Conservation (phyloP, 2,113 vertebrate species). For the Gobiocypris rarus region DNA sequence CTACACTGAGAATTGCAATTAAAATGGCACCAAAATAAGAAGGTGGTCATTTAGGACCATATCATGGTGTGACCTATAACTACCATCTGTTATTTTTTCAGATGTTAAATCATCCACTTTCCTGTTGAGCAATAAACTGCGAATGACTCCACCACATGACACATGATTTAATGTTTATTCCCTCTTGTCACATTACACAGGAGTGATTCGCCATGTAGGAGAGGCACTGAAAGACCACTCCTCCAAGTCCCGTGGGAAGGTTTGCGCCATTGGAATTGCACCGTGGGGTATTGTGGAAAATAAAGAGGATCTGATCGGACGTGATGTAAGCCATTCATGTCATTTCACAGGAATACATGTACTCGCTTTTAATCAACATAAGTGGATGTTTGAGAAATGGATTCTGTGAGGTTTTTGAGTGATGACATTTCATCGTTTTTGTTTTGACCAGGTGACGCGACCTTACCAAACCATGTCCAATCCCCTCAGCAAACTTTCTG, state of each 20-base stretch:
- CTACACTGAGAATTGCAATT: neutral
- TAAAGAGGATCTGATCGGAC: slow-evolving; percentile 93
- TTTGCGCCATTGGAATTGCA: slow-evolving; percentile 93
- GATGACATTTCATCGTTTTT: neutral
- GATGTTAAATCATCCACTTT: slow-evolving; percentile 16
- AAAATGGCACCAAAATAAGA: neutral
- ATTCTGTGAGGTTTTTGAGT: neutral
- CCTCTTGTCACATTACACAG: slow-evolving; percentile 64
- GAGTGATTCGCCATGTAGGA: slow-evolving; percentile 94
- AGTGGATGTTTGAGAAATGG: neutral
- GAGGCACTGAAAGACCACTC: slow-evolving; percentile 97
- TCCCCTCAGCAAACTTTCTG: slow-evolving; percentile 91
- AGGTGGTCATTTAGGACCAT: neutral
- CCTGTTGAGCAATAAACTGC: neutral
- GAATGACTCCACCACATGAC: neutral
- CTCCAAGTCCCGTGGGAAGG: slow-evolving; percentile 93
- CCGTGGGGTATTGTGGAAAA: slow-evolving; percentile 98
- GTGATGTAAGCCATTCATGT: slow-evolving; percentile 82
- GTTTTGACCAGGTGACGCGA: slow-evolving; percentile 80
- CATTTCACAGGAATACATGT: neutral
- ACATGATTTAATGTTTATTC: neutral
- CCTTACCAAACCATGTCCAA: slow-evolving; percentile 96
- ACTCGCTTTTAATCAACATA: neutral
- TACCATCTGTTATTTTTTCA: neutral
- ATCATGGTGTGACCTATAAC: neutral